Percentiles rank a stretch among this genome's conserved stretches.
Conservation (phyloP, 1,140 invertebrate species). For the Chlorops oryzae region DNA sequence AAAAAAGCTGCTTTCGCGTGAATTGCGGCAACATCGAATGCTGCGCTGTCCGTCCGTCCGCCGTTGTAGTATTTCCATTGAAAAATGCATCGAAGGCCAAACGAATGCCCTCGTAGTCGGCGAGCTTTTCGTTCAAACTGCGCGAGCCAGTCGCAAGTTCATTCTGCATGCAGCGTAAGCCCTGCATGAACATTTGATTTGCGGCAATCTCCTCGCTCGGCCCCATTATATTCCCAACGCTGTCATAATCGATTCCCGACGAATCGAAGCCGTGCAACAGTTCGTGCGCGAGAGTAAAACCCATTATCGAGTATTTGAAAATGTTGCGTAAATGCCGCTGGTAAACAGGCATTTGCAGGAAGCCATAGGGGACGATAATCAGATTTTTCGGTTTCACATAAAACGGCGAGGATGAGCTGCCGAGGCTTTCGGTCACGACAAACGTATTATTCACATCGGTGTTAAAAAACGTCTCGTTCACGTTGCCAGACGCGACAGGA, state of each 20-base stretch:
- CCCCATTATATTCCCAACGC: constrained; percentile 36
- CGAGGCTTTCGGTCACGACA: constrained; percentile 24
- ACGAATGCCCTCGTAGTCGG: constrained; percentile 37
- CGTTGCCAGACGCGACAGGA: not conserved
- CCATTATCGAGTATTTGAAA: constrained; percentile 36
- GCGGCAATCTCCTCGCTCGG: constrained; percentile 35
- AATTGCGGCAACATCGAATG: constrained; percentile 52
- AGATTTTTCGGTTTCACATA: constrained; percentile 35
- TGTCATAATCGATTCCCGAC: constrained; percentile 36
- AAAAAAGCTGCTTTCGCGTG: constrained; percentile 70
- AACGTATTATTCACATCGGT: constrained; percentile 15
- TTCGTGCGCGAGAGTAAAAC: constrained; percentile 36
- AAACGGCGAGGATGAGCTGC: constrained; percentile 34
- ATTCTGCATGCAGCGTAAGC: constrained; percentile 36
- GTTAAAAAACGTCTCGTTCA: too few species aligned
- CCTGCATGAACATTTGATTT: constrained; percentile 29
- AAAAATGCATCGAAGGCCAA: constrained; percentile 35
- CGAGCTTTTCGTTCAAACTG: constrained; percentile 36
- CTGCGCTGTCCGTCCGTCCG: not conserved
- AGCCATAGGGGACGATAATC: constrained; percentile 32
- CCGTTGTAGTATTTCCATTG: constrained; percentile 6
- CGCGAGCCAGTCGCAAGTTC: constrained; percentile 32
- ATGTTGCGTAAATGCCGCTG: constrained; percentile 29
- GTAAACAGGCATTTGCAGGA: constrained; percentile 35
- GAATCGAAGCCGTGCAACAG: constrained; percentile 37